Conservation (phyloP, 2,797 vertebrate species). For the Peromyscus aztecus region DNA sequence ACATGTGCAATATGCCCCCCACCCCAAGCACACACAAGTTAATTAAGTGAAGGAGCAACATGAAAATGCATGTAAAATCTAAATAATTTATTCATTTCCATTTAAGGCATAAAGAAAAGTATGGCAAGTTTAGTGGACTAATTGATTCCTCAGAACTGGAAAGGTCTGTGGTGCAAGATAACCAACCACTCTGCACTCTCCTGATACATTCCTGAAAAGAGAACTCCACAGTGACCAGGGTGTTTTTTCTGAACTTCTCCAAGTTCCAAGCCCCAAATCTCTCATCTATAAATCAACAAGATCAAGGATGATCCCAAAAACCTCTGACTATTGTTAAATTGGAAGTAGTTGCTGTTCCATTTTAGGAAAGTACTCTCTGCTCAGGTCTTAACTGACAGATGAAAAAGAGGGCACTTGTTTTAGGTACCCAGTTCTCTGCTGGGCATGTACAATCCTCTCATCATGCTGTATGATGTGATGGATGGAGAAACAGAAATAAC, state of each 20-base stretch:
- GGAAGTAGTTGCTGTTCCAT: background rate
- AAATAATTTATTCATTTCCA: constrained; percentile 18
- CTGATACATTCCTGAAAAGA: background rate
- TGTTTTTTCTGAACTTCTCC: background rate
- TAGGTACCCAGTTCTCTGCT: background rate
- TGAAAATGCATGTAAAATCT: background rate
- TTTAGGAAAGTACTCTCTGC: background rate
- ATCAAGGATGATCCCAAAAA: background rate
- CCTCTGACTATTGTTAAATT: background rate
- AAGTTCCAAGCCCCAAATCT: background rate
- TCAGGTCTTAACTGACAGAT: background rate
- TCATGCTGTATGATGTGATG: background rate
- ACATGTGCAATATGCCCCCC: no score
- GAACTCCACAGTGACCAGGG: background rate
- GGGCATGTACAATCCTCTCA: background rate
- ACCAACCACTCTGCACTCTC: background rate
- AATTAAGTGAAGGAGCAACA: background rate
- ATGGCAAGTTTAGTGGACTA: background rate
- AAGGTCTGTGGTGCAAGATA: background rate
- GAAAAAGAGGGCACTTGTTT: background rate
- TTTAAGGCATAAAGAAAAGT: background rate
- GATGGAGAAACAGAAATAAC: background rate
- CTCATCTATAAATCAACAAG: background rate
- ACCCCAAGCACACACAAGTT: background rate
- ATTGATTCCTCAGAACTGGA: background rate